These are phyloP conservation scores for Microdon myrmicae DNA, from an alignment of 2,888 invertebrate species.

Conservation along the genomic window DNA sequence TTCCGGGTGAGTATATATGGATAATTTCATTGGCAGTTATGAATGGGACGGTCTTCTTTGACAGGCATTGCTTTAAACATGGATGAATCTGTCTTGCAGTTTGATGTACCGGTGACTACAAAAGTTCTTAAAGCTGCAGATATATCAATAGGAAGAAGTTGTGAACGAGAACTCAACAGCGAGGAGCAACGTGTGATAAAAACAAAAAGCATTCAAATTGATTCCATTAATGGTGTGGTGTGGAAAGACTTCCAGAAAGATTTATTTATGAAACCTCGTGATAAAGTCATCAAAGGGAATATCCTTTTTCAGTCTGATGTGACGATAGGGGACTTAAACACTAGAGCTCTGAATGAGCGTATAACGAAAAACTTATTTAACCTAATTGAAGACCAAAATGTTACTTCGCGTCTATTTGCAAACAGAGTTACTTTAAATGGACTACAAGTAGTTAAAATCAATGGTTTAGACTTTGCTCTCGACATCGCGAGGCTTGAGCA, in stretches of 20 bases:
- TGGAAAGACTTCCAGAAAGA: conserved; percentile 59
- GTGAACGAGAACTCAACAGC: conserved; percentile 46
- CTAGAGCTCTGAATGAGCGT: conserved; percentile 56
- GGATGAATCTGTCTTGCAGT: conserved; percentile 35
- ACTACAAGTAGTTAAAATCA: conserved; percentile 56
- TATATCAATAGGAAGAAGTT: conserved; percentile 54
- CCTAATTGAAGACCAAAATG: conserved; percentile 57
- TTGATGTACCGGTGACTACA: conserved; percentile 53
- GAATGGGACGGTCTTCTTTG: neutral
- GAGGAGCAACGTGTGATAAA: conserved; percentile 15
- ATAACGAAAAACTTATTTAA: conserved; percentile 58
- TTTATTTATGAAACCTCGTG: conserved; percentile 59
- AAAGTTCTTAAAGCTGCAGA: conserved; percentile 55
- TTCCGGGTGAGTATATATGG: conserved; percentile 55
- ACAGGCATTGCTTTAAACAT: conserved; percentile 55
- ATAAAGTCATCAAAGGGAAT: conserved; percentile 56
- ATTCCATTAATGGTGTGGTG: conserved; percentile 57
- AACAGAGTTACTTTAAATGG: conserved; percentile 56
- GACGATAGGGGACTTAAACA: conserved; percentile 53
- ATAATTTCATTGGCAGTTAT: neutral
- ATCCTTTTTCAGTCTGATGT: conserved; percentile 57
- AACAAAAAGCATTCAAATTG: conserved; percentile 48
- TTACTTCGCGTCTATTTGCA: conserved; percentile 58
- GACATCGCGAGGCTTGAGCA: conserved; percentile 60
- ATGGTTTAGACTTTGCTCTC: conserved; percentile 59